phyloP scores from a whole-genome alignment of 2,888 invertebrate genomes.

The Liodrosophila aerea region DNA sequence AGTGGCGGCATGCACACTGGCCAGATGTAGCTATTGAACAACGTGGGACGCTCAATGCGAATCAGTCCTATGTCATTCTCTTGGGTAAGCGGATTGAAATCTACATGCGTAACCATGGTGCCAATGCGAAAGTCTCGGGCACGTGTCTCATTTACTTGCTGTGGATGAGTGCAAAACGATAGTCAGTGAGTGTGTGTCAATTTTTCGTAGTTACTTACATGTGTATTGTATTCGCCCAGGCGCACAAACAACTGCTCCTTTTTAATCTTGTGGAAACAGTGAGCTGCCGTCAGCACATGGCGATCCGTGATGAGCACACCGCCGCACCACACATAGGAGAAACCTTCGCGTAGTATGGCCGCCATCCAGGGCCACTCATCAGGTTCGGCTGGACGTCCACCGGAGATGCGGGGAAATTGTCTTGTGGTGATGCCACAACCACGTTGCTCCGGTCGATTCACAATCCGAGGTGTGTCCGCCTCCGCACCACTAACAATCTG shows the following conservation, averaged over 20 bases:
- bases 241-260: slow-evolving; percentile 87
- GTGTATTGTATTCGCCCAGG: slow-evolving; percentile 92
- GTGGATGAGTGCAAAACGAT: too few species aligned
- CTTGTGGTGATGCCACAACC: slow-evolving; percentile 82
- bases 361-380: slow-evolving; percentile 94
- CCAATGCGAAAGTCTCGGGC: slow-evolving; percentile 87
- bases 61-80: slow-evolving; percentile 91
- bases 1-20: slow-evolving; percentile 91
- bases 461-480: slow-evolving; percentile 52
- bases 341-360: slow-evolving; percentile 86
- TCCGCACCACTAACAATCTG: slow-evolving; percentile 61
- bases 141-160: slow-evolving; percentile 86
- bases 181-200: too few species aligned
- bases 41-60: slow-evolving; percentile 86
- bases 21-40: slow-evolving; percentile 91
- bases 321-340: slow-evolving; percentile 87
- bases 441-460: slow-evolving; percentile 78
- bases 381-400: slow-evolving; percentile 86
- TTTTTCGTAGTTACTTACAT: slow-evolving; percentile 62
- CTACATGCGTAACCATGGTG: slow-evolving; percentile 87
- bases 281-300: slow-evolving; percentile 86
- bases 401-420: slow-evolving; percentile 84
- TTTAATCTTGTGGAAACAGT: slow-evolving; percentile 83
- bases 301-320: slow-evolving; percentile 88
- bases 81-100: slow-evolving; percentile 87